Evolutionary conservation across 23 tunicate species (phyloP), one percentile per base, ranked within the genome.

Genomic region (Trididemnum clinides): DNA sequence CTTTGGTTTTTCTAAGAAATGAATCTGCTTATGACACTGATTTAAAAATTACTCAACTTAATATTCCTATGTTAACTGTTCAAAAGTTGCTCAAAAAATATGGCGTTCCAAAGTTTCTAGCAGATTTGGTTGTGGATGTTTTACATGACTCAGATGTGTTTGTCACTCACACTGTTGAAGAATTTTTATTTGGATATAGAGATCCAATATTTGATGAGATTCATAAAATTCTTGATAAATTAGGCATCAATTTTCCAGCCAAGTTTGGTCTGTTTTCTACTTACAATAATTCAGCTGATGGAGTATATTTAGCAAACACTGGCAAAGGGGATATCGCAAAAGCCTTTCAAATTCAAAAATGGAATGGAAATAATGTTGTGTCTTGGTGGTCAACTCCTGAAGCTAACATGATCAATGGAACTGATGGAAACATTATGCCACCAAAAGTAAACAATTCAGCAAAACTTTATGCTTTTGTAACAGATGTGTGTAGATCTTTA

Each of bases 381-480:
- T 34, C 64, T 36, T 94, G 84, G 71, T 94, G 98, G 98, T 31
- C 90, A 33, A 36, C 87, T 2, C 33, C 82, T 35, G 72, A 80
- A 33, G 88, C 89, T 10, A 94, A 94, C 63, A 94, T 94, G 98
- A 51, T 94, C 6, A 94, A 94, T 77, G 98, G 98, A 20, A 89
- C 89, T 50, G 98, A 94, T 82, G 98, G 98, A 25, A 81, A 71
- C 1, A 89, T 89, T 77, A 85, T 94, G 85, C 34, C 83, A 10
- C 90, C 98, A 0, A 88, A 82, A 28, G 72, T 94, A 34, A 79
- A 54, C 19, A 27, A 33, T 19, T 65, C 80, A 19, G 85, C 85
- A 6, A 57, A 37, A 21, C 51, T 94, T 19, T 88, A 89, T 64
- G 71, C 81, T 0, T 94, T 49, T 66, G 81, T 66, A n/a, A 94